phyloP scores from a whole-genome alignment of 2,113 vertebrate species.

The Neotoma lepida region DNA sequence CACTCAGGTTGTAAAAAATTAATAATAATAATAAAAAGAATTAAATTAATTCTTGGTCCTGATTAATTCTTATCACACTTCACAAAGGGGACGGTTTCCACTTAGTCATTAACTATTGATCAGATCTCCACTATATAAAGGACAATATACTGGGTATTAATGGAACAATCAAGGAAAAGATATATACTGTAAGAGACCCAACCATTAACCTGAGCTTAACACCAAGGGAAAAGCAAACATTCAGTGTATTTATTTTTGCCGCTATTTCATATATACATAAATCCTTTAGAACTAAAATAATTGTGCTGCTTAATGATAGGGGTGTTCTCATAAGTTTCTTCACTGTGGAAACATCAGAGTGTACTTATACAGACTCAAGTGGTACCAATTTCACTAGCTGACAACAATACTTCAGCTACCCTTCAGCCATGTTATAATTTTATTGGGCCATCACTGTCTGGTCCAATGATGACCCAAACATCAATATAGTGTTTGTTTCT shows the following conservation, averaged over 20 bases:
- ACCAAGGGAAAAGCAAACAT: not conserved
- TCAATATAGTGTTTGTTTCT: not conserved
- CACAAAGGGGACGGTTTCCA: not conserved
- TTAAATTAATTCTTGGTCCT: not conserved
- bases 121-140: not conserved
- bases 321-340: not conserved
- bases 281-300: not conserved
- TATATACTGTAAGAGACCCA: not conserved
- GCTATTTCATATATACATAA: not conserved
- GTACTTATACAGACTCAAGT: not conserved
- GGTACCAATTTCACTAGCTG: not conserved
- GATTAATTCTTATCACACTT: not conserved
- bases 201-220: not conserved
- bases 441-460: not conserved
- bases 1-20: not conserved
- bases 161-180: conserved; percentile 1
- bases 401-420: not conserved
- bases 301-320: not conserved
- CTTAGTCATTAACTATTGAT: not conserved
- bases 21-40: not conserved
- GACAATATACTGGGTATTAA: not conserved
- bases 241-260: not conserved
- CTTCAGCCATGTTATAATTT: not conserved
- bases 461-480: not conserved
- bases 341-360: not conserved